phyloP scores from a whole-genome alignment of 2,113 vertebrate species.

The Ameiurus melas region DNA sequence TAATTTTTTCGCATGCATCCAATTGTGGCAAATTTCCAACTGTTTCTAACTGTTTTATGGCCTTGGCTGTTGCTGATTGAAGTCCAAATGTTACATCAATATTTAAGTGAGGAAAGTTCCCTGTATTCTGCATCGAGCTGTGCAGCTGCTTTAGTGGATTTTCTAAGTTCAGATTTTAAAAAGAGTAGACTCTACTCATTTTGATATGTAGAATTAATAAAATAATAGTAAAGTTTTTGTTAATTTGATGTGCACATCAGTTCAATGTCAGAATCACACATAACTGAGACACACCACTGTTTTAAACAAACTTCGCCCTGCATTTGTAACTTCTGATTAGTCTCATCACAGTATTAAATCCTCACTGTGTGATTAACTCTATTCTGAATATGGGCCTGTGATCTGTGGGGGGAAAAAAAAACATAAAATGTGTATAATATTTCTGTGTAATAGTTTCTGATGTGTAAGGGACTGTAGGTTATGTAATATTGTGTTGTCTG shows the following conservation, averaged over 20 bases:
- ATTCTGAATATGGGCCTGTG: background rate
- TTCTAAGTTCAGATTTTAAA: background rate
- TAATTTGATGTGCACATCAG: background rate
- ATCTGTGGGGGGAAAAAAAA: background rate
- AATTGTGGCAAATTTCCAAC: background rate
- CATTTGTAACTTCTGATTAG: background rate
- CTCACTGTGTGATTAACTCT: background rate
- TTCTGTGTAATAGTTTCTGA: background rate
- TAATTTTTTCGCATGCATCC: background rate
- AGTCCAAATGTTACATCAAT: background rate
- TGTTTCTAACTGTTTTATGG: background rate
- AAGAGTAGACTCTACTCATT: background rate
- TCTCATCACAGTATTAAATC: background rate
- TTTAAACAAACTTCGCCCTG: background rate
- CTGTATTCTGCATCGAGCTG: background rate
- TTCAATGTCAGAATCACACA: background rate
- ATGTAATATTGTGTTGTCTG: background rate
- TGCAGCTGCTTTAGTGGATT: background rate
- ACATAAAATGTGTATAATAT: background rate
- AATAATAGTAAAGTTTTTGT: background rate
- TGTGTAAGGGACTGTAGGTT: background rate
- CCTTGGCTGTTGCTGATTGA: background rate
- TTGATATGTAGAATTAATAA: background rate
- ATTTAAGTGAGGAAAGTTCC: background rate
- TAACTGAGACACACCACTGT: background rate